phyloP scores from a whole-genome alignment of 2,888 invertebrate genomes.

The Hybos culiciformis region DNA sequence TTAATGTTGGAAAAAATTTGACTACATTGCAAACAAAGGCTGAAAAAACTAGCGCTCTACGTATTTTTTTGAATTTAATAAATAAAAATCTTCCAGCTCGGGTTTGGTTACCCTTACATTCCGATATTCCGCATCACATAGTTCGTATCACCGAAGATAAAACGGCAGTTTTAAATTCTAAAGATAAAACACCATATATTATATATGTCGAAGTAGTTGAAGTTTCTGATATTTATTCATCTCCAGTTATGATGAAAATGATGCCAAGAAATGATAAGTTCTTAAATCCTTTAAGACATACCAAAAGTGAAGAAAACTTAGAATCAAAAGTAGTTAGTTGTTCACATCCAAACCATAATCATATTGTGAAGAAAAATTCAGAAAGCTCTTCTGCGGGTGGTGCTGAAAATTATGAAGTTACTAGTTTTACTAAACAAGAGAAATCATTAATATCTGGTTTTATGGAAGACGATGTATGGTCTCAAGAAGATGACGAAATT shows the following conservation, averaged over 20 bases:
- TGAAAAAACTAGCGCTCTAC: constrained; percentile 78
- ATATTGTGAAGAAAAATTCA: background rate
- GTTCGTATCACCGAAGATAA: constrained; percentile 94
- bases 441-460: constrained; percentile 42
- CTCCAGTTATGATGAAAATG: constrained; percentile 80
- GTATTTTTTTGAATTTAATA: constrained; percentile 83
- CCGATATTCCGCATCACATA: constrained; percentile 71
- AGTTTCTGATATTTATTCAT: constrained; percentile 65
- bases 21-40: constrained; percentile 76
- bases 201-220: constrained; percentile 95
- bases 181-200: constrained; percentile 81
- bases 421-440: constrained; percentile 13
- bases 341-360: constrained; percentile 16
- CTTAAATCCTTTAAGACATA: constrained; percentile 79
- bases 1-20: constrained; percentile 71
- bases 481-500: constrained; percentile 91
- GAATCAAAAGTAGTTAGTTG: constrained; percentile 30
- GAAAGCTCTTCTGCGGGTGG: constrained; percentile 11
- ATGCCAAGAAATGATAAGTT: too few species aligned
- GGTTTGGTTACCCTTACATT: constrained; percentile 93
- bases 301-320: constrained; percentile 88
- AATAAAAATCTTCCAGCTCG: constrained; percentile 95
- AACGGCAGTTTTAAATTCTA: constrained; percentile 96
- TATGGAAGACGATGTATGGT: constrained; percentile 60
- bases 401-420: constrained; percentile 1